Evolutionary conservation across 1,140 invertebrate species (phyloP).

Genomic region (Zaprionus capensis): DNA sequence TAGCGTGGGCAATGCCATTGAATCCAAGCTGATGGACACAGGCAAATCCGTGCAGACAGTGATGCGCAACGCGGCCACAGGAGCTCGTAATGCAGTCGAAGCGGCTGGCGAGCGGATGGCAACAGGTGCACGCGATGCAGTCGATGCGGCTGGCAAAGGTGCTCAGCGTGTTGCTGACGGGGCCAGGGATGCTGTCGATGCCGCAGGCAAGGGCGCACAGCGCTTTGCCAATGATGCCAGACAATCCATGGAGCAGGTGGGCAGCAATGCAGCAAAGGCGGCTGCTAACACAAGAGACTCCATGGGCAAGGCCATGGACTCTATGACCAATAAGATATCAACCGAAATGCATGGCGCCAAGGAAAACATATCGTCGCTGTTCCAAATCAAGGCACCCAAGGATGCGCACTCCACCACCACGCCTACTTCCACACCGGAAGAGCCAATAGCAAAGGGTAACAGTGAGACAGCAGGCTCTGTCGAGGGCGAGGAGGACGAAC

Average conservation of each 20-base stretch:
- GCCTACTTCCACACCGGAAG: constrained; percentile 56
- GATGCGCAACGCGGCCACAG: constrained; percentile 62
- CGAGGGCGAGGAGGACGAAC: constrained; percentile 68
- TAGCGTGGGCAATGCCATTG: constrained; percentile 41
- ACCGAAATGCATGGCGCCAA: constrained; percentile 72
- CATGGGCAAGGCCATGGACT: constrained; percentile 68
- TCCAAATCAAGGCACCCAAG: constrained; percentile 72
- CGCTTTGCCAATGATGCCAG: constrained; percentile 55
- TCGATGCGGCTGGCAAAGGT: constrained; percentile 62
- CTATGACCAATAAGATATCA: constrained; percentile 71
- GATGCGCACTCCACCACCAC: constrained; percentile 44
- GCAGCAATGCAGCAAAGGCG: constrained; percentile 61
- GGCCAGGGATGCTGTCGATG: constrained; percentile 52
- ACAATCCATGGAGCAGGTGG: constrained; percentile 59
- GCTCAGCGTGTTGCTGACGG: constrained; percentile 41
- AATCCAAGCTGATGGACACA: constrained; percentile 40
- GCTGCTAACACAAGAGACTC: constrained; percentile 66
- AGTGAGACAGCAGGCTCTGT: constrained; percentile 33
- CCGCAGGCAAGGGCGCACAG: constrained; percentile 56
- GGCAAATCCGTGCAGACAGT: constrained; percentile 52
- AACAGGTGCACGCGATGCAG: constrained; percentile 61
- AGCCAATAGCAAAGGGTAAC: constrained; percentile 51
- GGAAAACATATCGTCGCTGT: constrained; percentile 72
- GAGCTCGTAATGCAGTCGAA: constrained; percentile 66
- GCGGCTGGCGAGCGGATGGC: constrained; percentile 71